Percentiles rank a stretch among this genome's conserved stretches.
These are phyloP conservation scores for Hydropsyche betteni DNA, from an alignment of 2,888 invertebrate genomes.

Conservation along the genomic window DNA sequence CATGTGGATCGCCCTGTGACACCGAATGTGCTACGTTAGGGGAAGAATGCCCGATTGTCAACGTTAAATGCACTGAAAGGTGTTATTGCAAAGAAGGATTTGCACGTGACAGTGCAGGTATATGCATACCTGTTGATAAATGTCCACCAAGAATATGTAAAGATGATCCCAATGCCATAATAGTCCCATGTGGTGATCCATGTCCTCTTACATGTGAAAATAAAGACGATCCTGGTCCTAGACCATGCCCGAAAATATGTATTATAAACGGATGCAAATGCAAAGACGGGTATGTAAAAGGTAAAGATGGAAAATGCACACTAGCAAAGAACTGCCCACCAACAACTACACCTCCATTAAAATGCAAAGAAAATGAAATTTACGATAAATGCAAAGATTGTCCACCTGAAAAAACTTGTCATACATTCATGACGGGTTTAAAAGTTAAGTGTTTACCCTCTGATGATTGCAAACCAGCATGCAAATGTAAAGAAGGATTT, in stretches of 20 bases:
- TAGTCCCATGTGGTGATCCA: slow-evolving; percentile 33
- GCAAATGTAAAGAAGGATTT: slow-evolving; percentile 15
- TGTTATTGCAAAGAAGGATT: slow-evolving; percentile 57
- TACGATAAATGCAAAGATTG: neutral
- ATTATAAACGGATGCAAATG: slow-evolving; percentile 34
- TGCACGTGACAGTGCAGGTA: slow-evolving; percentile 54
- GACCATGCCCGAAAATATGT: slow-evolving; percentile 27
- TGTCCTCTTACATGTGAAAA: slow-evolving; percentile 33
- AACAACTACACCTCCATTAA: neutral
- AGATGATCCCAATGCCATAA: slow-evolving; percentile 31
- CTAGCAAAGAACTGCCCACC: slow-evolving; percentile 4
- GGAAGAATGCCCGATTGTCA: slow-evolving; percentile 54
- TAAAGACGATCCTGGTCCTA: slow-evolving; percentile 24
- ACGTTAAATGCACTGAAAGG: slow-evolving; percentile 56
- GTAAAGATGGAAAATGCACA: slow-evolving; percentile 23
- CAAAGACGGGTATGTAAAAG: slow-evolving; percentile 18
- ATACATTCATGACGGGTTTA: neutral
- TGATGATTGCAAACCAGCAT: neutral
- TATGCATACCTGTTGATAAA: slow-evolving; percentile 54
- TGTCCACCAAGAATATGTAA: slow-evolving; percentile 45
- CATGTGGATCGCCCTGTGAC: slow-evolving; percentile 54
- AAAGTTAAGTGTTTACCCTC: neutral
- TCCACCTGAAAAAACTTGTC: neutral
- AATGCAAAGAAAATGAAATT: slow-evolving; percentile 6
- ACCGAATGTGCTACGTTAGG: slow-evolving; percentile 56